Conservation (phyloP, 2,888 invertebrate genomes). For the Stenichneumon culpator region DNA sequence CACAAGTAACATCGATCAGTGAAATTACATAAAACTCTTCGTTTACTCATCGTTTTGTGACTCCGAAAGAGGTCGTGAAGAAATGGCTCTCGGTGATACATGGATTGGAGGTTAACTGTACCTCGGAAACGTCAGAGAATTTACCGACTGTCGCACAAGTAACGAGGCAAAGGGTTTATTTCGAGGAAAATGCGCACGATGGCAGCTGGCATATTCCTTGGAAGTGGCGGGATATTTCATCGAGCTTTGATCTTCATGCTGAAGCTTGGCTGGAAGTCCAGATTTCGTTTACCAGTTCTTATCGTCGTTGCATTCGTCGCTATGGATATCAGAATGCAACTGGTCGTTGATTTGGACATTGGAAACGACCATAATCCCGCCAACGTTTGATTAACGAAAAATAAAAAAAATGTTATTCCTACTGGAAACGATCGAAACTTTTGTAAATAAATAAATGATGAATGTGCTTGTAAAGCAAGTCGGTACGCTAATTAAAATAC, state of each 20-base stretch:
- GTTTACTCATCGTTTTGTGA: neutral
- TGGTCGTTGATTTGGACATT: slow-evolving; percentile 88
- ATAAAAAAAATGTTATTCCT: neutral
- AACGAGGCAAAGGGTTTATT: neutral
- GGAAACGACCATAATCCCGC: slow-evolving; percentile 67
- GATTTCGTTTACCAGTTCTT: slow-evolving; percentile 88
- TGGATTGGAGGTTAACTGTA: slow-evolving; percentile 57
- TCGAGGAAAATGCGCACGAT: slow-evolving; percentile 72
- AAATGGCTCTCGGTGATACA: slow-evolving; percentile 3
- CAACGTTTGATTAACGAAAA: slow-evolving; percentile 33
- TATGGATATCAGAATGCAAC: slow-evolving; percentile 89
- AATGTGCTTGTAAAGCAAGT: neutral
- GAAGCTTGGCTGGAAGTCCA: slow-evolving; percentile 90
- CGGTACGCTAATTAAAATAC: neutral
- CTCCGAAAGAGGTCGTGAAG: neutral
- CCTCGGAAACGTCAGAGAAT: slow-evolving; percentile 26
- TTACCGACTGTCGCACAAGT: slow-evolving; percentile 44
- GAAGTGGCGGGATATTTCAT: slow-evolving; percentile 83
- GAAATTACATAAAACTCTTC: neutral
- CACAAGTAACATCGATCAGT: neutral
- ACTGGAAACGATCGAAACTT: slow-evolving; percentile 7
- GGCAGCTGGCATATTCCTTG: slow-evolving; percentile 77
- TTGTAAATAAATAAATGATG: neutral
- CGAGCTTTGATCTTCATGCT: slow-evolving; percentile 89
- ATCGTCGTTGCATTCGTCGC: slow-evolving; percentile 89